Evolutionary conservation across 2,888 invertebrate genomes (phyloP).

Genomic region (Eledone cirrhosa): DNA sequence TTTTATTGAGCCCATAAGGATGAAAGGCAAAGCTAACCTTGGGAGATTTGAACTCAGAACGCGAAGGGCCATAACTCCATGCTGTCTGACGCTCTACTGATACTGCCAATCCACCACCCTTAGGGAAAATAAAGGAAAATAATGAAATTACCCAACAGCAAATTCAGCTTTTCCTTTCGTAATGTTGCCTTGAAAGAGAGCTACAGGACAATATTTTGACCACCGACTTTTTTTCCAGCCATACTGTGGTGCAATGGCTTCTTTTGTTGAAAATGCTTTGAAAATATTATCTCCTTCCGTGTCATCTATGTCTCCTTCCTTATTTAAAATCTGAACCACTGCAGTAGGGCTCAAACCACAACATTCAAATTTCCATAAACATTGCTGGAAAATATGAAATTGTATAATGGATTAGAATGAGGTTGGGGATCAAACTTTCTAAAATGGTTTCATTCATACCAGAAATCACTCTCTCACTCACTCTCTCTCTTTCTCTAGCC

Average conservation of each 20-base stretch:
- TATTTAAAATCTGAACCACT: constrained; percentile 59
- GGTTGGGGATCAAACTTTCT: too few relatives aligned
- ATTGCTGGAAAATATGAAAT: constrained; percentile 53
- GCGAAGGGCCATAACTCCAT: too few relatives aligned
- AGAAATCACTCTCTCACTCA: too few relatives aligned
- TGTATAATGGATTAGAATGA: too few relatives aligned
- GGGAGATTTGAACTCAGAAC: too few relatives aligned
- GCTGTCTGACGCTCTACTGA: too few relatives aligned
- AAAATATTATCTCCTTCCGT: constrained; percentile 65
- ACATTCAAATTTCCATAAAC: constrained; percentile 58
- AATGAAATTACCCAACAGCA: constrained; percentile 59
- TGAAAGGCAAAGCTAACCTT: too few relatives aligned
- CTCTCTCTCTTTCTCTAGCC: too few relatives aligned
- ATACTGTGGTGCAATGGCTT: constrained; percentile 62
- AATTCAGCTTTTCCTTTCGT: constrained; percentile 63
- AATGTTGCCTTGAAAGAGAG: constrained; percentile 63
- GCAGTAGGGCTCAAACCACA: constrained; percentile 63
- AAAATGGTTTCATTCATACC: too few relatives aligned
- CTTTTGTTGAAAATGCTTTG: constrained; percentile 56
- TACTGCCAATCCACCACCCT: too few relatives aligned
- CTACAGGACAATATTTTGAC: constrained; percentile 65
- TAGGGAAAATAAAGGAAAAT: too few relatives aligned
- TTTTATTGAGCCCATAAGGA: too few relatives aligned
- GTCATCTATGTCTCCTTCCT: constrained; percentile 63
- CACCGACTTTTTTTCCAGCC: constrained; percentile 64